phyloP scores from a whole-genome alignment of 2,113 vertebrate species.

The Pterocles orientalis region DNA sequence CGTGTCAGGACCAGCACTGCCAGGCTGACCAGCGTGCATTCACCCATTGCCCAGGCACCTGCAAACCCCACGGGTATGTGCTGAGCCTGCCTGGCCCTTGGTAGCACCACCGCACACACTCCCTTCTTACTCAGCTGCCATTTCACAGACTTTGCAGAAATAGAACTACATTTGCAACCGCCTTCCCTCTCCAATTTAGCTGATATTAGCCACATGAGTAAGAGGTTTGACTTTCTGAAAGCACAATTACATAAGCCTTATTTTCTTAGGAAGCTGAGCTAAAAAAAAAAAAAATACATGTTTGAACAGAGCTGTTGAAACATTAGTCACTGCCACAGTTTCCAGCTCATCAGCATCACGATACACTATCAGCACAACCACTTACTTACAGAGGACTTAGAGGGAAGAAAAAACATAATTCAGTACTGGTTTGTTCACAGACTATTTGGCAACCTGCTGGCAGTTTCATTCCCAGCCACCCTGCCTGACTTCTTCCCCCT shows the following conservation, averaged over 20 bases:
- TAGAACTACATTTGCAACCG: background rate
- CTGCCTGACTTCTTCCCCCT: background rate
- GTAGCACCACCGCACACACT: fast-evolving
- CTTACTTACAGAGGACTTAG: background rate
- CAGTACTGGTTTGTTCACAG: background rate
- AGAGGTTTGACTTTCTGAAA: background rate
- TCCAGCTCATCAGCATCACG: background rate
- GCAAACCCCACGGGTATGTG: background rate
- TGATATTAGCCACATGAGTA: background rate
- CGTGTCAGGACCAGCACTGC: background rate
- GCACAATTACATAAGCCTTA: background rate
- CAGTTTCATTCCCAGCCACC: background rate
- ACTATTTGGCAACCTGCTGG: background rate
- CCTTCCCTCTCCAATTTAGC: background rate
- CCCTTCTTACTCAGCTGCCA: background rate
- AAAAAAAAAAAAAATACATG: background rate
- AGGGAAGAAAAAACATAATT: background rate
- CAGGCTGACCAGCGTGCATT: fast-evolving
- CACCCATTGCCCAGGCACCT: background rate
- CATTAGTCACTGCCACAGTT: background rate
- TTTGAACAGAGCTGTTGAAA: background rate
- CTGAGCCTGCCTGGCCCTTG: background rate
- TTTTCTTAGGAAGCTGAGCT: background rate
- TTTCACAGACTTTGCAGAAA: background rate
- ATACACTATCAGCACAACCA: background rate